These are phyloP conservation scores for Lophochroa leadbeateri DNA, from an alignment of 2,113 vertebrate species.

Conservation along the genomic window DNA sequence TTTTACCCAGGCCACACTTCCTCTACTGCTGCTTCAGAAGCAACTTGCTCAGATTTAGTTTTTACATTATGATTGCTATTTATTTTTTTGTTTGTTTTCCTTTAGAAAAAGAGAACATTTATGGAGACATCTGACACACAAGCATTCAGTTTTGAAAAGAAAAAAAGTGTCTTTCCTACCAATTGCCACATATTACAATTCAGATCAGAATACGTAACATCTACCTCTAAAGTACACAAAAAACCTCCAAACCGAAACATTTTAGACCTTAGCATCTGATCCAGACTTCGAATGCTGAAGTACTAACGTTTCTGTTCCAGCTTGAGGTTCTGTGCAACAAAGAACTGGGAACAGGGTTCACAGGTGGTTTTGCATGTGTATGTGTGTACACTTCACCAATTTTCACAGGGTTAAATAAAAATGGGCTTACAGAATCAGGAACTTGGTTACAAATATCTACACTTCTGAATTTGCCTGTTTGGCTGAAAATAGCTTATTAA, in stretches of 20 bases:
- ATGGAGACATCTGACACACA: not conserved
- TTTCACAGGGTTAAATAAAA: slow-evolving; percentile 1
- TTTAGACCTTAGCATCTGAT: not conserved
- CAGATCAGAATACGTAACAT: not conserved
- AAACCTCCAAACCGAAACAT: not conserved
- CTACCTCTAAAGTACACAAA: not conserved
- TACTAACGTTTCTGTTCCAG: not conserved
- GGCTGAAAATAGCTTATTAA: slow-evolving; percentile 50
- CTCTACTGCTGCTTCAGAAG: not conserved
- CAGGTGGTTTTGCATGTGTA: not conserved
- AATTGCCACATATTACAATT: not conserved
- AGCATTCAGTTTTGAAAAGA: not conserved
- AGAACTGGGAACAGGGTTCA: not conserved
- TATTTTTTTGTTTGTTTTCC: not conserved
- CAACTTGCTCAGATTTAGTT: not conserved
- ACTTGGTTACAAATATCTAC: slow-evolving; percentile 15
- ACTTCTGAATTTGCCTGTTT: slow-evolving; percentile 16
- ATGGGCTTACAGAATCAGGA: not conserved
- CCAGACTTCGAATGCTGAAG: not conserved
- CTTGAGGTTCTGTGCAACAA: not conserved
- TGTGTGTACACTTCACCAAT: not conserved
- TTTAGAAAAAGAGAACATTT: not conserved
- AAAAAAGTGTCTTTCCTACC: slow-evolving; percentile 5
- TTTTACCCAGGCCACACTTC: not conserved
- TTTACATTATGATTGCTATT: not conserved